Percentiles rank a stretch among this genome's conserved stretches.
Conservation (phyloP, 2,888 invertebrate genomes). For the Himalopsyche anomala region DNA sequence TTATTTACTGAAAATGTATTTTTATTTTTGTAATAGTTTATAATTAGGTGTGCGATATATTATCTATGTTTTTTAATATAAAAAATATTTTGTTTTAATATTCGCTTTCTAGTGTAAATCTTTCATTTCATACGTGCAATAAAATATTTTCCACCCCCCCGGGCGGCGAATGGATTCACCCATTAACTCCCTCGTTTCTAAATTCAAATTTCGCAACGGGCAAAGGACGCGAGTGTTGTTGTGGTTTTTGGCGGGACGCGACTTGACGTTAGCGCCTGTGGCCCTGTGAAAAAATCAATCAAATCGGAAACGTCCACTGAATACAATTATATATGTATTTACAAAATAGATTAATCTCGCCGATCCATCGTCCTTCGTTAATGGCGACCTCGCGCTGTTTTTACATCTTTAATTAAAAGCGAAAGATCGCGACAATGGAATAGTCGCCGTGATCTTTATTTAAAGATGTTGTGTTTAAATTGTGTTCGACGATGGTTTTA, state of each 20-base stretch:
- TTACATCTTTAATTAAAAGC: background rate
- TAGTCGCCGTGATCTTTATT: background rate
- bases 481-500: conserved; percentile 17
- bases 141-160: background rate
- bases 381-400: conserved; percentile 30
- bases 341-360: background rate
- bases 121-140: background rate
- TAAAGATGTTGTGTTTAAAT: conserved; percentile 4
- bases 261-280: background rate
- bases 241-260: conserved; percentile 36
- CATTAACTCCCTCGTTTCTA: conserved; percentile 18
- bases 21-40: too few species aligned
- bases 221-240: conserved; percentile 33
- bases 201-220: conserved; percentile 28
- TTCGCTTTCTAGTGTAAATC: background rate
- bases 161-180: conserved; percentile 19
- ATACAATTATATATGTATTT: background rate
- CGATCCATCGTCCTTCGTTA: conserved; percentile 6
- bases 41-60: too few species aligned
- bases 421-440: conserved; percentile 18
- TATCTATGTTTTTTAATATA: too few species aligned
- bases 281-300: conserved; percentile 22
- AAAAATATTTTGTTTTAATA: too few species aligned
- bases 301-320: background rate
- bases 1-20: too few species aligned